Base-by-base conservation (phyloP, 2,113 vertebrate species). In the Chlorodrepanis virens region DNA sequence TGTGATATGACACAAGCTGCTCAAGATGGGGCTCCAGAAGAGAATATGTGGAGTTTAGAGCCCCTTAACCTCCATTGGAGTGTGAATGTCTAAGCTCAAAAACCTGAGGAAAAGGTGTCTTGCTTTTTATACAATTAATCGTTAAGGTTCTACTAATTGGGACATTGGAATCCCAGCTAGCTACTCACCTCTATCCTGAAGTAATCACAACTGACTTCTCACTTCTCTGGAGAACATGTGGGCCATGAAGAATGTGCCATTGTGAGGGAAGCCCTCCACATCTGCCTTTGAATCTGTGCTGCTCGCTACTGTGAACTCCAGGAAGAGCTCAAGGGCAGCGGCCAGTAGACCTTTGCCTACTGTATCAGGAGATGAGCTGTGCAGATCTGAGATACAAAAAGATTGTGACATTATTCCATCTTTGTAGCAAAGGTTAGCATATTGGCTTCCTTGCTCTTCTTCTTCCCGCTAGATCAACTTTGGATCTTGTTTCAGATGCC, bases 351-450 rank as follows among this genome's bases (percentile, higher is more conserved):
- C 11, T 20, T 57, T 52, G 14, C 25, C 13, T 47, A 25, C 39
- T 39, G 18, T 2, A 1, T 0, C 0, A 87, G 8, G 15, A 67
- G 42, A 17, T 33, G n/a, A 78, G 2, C 6, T 61, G 28, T 3
- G 3, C 3, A 2, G 14, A 78, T 71, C 20, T 47, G 33, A 75
- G 42, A 39, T 59, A 40, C 16, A 82, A 59, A 59, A 50, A 22
- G 8, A 21, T 6, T 31, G 22, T 64, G 29, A n/a, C 24, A 35
- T 56, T 49, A 31, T 47, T 82, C 53, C 14, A 5, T 45, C 42
- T 50, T 57, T 75, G 23, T 16, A 82, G 24, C 19, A 83, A 33
- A 59, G 14, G 1, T 37, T 82, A 42, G 25, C 14, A 12, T 50
- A 42, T 13, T 52, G 16, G 11, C 14, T 9, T 13, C 2, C 37